Evolutionary conservation across 2,113 vertebrate genomes (phyloP).

Genomic region (Galemys pyrenaicus): DNA sequence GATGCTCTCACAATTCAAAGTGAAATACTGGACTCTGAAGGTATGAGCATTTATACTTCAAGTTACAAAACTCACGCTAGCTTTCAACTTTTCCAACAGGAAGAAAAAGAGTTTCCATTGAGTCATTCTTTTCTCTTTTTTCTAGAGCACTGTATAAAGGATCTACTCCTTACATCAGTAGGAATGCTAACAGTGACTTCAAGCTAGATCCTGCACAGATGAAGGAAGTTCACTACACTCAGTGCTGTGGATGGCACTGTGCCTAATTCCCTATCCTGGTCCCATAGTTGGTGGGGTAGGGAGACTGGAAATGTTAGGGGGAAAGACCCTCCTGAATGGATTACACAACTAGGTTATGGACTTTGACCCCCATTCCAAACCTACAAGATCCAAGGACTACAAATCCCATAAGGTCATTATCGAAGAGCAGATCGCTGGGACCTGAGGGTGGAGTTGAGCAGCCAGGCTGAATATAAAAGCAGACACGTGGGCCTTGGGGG

Average conservation of each 20-base stretch:
- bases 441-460: too few relatives aligned
- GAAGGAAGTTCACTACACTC: background rate
- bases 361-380: too few relatives aligned
- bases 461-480: too few relatives aligned
- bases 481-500: too few relatives aligned
- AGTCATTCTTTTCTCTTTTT: background rate
- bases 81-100: background rate
- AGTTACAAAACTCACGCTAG: constrained; percentile 33
- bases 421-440: too few relatives aligned
- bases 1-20: constrained; percentile 34
- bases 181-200: background rate
- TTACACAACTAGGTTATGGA: too few relatives aligned
- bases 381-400: too few relatives aligned
- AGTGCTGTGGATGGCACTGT: background rate
- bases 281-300: background rate
- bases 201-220: background rate
- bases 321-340: too few relatives aligned
- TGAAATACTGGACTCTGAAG: background rate
- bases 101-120: background rate
- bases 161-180: background rate
- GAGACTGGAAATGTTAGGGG: too few relatives aligned
- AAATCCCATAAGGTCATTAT: too few relatives aligned
- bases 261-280: background rate
- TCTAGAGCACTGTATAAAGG: background rate
- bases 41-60: background rate